Conservation (phyloP, 1,140 invertebrate species). For the Caenorhabditis briggsae region DNA sequence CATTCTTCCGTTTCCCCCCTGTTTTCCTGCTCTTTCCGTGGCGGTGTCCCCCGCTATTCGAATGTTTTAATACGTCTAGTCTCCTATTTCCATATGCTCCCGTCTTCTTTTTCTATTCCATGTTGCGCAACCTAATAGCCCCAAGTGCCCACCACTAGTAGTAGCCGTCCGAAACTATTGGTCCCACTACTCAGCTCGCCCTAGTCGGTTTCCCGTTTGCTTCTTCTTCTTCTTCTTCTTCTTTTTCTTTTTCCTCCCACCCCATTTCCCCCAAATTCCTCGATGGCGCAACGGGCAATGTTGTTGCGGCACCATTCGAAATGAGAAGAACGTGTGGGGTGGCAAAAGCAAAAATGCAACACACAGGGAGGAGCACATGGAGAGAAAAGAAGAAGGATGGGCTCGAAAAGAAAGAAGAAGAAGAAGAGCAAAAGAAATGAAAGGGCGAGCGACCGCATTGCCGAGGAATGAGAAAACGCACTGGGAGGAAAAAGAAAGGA, state of each 20-base stretch:
- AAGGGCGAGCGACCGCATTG: neutral
- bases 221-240: slow-evolving; percentile 14
- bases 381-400: neutral
- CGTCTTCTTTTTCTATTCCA: neutral
- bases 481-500: neutral
- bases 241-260: neutral
- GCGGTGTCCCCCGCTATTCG: neutral
- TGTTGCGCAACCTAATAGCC: slow-evolving; percentile 53
- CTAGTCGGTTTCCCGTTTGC: slow-evolving; percentile 12
- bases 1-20: neutral
- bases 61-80: slow-evolving; percentile 49
- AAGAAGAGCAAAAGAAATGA: neutral
- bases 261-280: slow-evolving; percentile 7
- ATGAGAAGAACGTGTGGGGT: slow-evolving; percentile 52
- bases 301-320: slow-evolving; percentile 48
- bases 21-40: neutral
- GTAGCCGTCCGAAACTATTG: neutral
- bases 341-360: slow-evolving; percentile 54
- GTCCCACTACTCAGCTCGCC: slow-evolving; percentile 9
- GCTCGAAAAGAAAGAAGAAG: too few relatives aligned
- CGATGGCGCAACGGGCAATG: slow-evolving; percentile 32
- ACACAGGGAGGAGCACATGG: slow-evolving; percentile 12
- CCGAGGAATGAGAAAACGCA: too few relatives aligned
- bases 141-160: neutral
- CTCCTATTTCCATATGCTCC: slow-evolving; percentile 42